phyloP scores from a whole-genome alignment of 2,888 invertebrate species.

The Agrotis segetum region DNA sequence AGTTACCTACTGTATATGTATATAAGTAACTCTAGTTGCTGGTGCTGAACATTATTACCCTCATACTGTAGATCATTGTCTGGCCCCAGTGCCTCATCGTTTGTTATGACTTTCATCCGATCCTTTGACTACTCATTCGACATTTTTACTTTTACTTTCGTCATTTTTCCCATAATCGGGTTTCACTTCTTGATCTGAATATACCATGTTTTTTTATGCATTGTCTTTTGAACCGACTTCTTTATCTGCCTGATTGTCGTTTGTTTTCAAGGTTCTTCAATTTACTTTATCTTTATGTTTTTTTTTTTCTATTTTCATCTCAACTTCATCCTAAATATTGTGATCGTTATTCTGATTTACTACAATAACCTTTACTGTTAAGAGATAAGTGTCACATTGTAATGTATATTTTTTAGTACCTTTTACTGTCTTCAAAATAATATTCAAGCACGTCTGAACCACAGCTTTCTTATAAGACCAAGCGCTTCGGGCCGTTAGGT shows the following conservation, averaged over 20 bases:
- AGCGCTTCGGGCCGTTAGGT: conserved; percentile 47
- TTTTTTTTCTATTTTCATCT: not conserved
- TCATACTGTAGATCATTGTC: not conserved
- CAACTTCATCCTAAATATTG: conserved; percentile 28
- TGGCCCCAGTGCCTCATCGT: fast-evolving
- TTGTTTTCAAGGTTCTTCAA: not conserved
- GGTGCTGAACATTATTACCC: too few species aligned
- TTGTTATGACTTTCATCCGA: not conserved
- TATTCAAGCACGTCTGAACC: conserved; percentile 47
- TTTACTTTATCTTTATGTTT: not conserved
- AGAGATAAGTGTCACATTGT: conserved; percentile 51
- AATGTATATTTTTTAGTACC: conserved; percentile 38
- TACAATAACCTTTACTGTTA: conserved; percentile 26
- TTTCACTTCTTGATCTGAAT: not conserved
- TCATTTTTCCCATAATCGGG: not conserved
- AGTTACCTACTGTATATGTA: too few species aligned
- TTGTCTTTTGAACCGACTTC: too few species aligned
- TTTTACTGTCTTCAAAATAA: conserved; percentile 29
- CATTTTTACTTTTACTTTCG: not conserved
- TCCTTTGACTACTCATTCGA: not conserved
- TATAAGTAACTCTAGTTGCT: not conserved
- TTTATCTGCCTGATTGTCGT: not conserved
- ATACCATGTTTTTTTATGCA: too few species aligned
- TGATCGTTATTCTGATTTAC: conserved; percentile 6
- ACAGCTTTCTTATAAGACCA: conserved; percentile 57